Percentiles rank a stretch among this genome's conserved stretches.
These are phyloP conservation scores for Varecia variegata DNA, from an alignment of 2,797 vertebrate genomes.

Conservation along the genomic window DNA sequence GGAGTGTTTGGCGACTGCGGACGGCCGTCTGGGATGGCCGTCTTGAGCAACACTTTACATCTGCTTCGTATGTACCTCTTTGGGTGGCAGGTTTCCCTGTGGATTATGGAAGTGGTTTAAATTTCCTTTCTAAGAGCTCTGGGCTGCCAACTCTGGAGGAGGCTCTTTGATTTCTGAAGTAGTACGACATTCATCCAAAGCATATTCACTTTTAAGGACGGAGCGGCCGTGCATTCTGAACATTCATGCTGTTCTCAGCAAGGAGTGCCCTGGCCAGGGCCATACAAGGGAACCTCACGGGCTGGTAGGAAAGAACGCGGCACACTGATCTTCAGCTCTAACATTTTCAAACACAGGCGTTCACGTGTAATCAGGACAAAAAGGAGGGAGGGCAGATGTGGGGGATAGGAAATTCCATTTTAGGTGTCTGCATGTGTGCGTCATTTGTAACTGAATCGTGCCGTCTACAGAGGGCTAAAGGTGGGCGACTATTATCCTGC, in stretches of 20 bases:
- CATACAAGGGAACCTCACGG: not conserved
- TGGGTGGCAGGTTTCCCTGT: not conserved
- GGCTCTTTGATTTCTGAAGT: conserved; percentile 31
- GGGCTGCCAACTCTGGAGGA: not conserved
- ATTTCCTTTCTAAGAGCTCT: not conserved
- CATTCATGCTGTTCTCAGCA: not conserved
- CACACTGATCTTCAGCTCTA: not conserved
- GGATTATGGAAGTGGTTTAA: not conserved
- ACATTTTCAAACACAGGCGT: not conserved
- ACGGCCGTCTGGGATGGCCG: not conserved
- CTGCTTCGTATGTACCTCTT: not conserved
- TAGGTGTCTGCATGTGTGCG: not conserved
- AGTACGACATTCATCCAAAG: not conserved
- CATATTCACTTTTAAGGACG: not conserved
- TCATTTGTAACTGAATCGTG: not conserved
- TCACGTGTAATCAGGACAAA: not conserved
- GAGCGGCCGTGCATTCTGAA: not conserved
- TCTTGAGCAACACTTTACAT: not conserved
- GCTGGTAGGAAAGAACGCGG: not conserved
- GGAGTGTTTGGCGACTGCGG: not conserved
- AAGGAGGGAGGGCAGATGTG: not conserved
- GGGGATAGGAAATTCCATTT: not conserved
- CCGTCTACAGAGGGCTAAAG: not conserved
- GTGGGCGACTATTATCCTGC: not conserved
- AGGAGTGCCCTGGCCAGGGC: not conserved